Evolutionary conservation across 2,888 invertebrate genomes (phyloP).

Genomic region (Yponomeuta sedellus): DNA sequence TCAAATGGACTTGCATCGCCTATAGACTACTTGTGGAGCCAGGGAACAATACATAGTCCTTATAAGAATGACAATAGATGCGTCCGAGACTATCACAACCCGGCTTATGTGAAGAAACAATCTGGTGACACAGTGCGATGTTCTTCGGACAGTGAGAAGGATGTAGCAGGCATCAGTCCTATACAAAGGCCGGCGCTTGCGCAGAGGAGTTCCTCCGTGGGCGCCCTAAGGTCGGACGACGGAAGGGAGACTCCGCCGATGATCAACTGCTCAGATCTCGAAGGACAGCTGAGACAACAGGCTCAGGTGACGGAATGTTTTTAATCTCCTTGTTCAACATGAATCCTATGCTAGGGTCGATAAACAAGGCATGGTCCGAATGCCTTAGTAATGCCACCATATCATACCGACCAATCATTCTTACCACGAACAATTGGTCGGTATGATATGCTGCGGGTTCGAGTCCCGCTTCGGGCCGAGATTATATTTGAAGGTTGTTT

Average conservation of each 20-base stretch:
- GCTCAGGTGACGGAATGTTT: conserved; percentile 7
- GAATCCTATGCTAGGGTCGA: too few relatives aligned
- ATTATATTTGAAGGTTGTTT: too few relatives aligned
- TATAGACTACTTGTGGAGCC: conserved; percentile 56
- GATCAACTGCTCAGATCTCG: conserved; percentile 27
- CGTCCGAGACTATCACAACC: conserved; percentile 42
- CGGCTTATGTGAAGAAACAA: conserved; percentile 34
- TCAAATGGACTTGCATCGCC: conserved; percentile 48
- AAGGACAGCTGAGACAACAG: conserved; percentile 21
- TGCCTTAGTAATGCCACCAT: too few relatives aligned
- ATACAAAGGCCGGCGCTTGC: conserved; percentile 17
- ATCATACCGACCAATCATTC: too few relatives aligned
- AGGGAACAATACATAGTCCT: conserved; percentile 48
- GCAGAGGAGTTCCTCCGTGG: conserved; percentile 19
- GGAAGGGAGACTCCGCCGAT: conserved; percentile 17
- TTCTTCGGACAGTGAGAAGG: conserved; percentile 25
- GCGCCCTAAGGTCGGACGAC: conserved; percentile 13
- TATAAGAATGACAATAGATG: conserved; percentile 28
- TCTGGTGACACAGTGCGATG: conserved; percentile 21
- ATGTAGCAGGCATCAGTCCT: conserved; percentile 17
- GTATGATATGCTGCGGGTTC: too few relatives aligned
- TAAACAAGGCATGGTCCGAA: too few relatives aligned
- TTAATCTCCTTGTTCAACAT: not conserved
- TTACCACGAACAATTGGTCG: too few relatives aligned
- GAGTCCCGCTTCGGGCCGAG: too few relatives aligned